A percentile compares a stretch with the other conserved stretches of the same genome.
Evolutionary conservation across 2,113 vertebrate species (phyloP).

Genomic region (Megalops atlanticus): DNA sequence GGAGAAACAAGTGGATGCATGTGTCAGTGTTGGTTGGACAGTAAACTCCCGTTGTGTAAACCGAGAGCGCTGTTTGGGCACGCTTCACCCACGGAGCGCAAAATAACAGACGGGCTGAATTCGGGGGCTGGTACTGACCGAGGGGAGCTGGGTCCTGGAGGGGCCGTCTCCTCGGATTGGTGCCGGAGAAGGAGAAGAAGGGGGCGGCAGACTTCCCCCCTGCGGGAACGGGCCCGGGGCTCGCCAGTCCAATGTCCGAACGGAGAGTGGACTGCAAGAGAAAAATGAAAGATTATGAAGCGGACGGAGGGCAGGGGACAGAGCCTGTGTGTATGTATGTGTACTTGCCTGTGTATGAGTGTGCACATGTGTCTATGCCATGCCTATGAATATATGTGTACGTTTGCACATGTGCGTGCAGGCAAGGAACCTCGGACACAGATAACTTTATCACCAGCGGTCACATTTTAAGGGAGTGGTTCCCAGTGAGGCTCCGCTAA

Average conservation of each 20-base stretch:
- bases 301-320: neutral
- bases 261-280: conserved; percentile 79
- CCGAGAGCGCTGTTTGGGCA: too few species aligned
- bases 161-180: conserved; percentile 87
- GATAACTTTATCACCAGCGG: neutral
- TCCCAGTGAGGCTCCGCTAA: neutral
- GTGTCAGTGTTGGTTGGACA: too few species aligned
- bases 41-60: too few species aligned
- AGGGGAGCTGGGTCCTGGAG: conserved; percentile 82
- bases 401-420: neutral
- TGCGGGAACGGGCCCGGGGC: conserved; percentile 78
- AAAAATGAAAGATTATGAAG: conserved; percentile 24
- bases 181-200: conserved; percentile 80
- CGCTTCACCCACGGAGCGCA: too few species aligned
- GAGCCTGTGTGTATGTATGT: neutral
- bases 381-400: neutral
- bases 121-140: conserved; percentile 76
- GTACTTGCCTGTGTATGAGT: too few species aligned
- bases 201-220: conserved; percentile 86
- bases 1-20: too few species aligned
- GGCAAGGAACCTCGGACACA: neutral
- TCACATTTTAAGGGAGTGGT: neutral
- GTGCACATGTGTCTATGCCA: too few species aligned
- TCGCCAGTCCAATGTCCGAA: conserved; percentile 80
- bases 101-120: too few species aligned